These are phyloP conservation scores for Dromas ardeola DNA, from an alignment of 2,113 vertebrate genomes.

Conservation along the genomic window DNA sequence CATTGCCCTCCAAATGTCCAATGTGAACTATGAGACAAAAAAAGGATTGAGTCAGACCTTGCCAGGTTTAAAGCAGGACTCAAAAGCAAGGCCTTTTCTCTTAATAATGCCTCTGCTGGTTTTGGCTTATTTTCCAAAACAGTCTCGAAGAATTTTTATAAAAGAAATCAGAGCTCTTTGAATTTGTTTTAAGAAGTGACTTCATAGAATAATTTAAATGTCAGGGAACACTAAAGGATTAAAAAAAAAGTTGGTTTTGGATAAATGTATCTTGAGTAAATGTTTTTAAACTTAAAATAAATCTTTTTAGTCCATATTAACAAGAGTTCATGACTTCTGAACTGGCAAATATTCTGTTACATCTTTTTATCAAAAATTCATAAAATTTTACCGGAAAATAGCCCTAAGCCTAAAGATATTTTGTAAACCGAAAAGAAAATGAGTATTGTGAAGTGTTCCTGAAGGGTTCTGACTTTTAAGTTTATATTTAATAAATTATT, in stretches of 20 bases:
- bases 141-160: background rate
- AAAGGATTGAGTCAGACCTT: background rate
- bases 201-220: background rate
- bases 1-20: background rate
- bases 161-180: background rate
- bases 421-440: background rate
- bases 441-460: background rate
- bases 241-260: background rate
- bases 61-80: background rate
- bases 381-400: background rate
- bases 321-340: background rate
- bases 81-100: background rate
- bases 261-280: background rate
- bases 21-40: background rate
- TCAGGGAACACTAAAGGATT: background rate
- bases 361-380: background rate
- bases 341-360: background rate
- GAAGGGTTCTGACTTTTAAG: background rate
- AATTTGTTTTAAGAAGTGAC: background rate
- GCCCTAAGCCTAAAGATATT: background rate
- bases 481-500: background rate
- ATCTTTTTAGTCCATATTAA: background rate
- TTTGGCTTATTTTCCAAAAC: background rate
- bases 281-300: background rate
- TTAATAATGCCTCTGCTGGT: background rate